Evolutionary conservation across 2,797 vertebrate genomes (phyloP).

Genomic region (Limnodromus scolopaceus): DNA sequence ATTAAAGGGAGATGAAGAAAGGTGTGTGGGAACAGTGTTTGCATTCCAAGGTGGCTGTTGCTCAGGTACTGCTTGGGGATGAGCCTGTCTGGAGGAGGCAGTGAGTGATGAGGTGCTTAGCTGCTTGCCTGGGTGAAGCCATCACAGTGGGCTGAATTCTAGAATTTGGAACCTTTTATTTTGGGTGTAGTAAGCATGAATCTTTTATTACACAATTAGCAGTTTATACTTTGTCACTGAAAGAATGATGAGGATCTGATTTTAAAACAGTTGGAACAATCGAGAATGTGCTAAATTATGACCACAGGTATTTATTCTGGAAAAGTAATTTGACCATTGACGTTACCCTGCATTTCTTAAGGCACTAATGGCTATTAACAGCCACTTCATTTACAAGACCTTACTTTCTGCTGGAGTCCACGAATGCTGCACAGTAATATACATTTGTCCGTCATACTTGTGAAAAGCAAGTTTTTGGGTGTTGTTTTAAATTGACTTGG

Average conservation of each 20-base stretch:
- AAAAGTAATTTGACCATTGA: neutral
- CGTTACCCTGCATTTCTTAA: neutral
- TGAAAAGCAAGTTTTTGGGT: neutral
- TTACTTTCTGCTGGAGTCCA: neutral
- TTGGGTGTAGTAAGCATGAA: neutral
- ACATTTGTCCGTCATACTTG: neutral
- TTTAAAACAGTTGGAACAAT: neutral
- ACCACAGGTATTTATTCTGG: neutral
- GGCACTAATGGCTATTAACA: neutral
- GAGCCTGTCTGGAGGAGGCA: neutral
- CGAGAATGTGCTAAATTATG: neutral
- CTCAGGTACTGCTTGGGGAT: neutral
- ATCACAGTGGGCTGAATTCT: neutral
- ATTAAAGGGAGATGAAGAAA: neutral
- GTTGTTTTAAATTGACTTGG: neutral
- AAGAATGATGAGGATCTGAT: neutral
- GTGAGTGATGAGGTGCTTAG: neutral
- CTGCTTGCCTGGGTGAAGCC: neutral
- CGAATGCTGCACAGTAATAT: neutral
- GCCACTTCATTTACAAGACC: neutral
- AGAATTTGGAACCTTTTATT: neutral
- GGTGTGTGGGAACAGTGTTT: fast-evolving
- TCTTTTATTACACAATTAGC: neutral
- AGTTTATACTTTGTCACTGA: neutral
- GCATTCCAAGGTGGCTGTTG: neutral